Conservation (phyloP, 2,113 vertebrate genomes). For the Coptodon bakossiorum region DNA sequence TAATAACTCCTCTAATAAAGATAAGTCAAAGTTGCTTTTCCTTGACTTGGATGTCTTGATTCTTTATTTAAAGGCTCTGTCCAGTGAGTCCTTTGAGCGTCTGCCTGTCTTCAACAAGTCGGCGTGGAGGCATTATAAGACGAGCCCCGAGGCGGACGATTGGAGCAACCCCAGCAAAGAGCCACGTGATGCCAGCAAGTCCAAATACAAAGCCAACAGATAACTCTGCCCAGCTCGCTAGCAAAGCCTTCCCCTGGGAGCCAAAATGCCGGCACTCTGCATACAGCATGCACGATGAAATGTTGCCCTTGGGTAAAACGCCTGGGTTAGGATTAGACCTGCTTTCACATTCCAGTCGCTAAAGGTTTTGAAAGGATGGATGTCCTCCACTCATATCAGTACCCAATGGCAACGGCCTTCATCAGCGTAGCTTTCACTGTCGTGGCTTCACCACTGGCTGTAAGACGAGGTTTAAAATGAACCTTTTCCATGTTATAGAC, state of each 20-base stretch:
- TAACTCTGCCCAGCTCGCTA: conserved; percentile 55
- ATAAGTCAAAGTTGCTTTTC: background rate
- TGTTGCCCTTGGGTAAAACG: conserved; percentile 44
- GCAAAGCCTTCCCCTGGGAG: background rate
- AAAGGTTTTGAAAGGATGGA: background rate
- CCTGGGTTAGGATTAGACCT: background rate
- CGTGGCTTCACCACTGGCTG: background rate
- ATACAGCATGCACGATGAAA: conserved; percentile 22
- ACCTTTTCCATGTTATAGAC: background rate
- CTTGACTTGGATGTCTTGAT: background rate
- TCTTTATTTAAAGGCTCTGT: conserved; percentile 78
- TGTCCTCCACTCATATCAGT: background rate
- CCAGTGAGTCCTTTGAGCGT: conserved; percentile 96
- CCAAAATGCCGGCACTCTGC: background rate
- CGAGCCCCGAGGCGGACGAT: conserved; percentile 91
- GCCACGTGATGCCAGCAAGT: conserved; percentile 85
- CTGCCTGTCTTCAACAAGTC: conserved; percentile 98
- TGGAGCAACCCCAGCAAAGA: conserved; percentile 98
- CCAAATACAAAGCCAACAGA: conserved; percentile 91
- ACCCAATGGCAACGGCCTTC: conserved; percentile 46
- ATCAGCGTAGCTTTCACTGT: conserved; percentile 30
- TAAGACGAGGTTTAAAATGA: background rate
- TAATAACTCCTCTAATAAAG: background rate
- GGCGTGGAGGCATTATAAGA: conserved; percentile 94
- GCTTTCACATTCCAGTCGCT: conserved; percentile 20